Evolutionary conservation across 2,888 invertebrate species (phyloP).

Genomic region (Sphaeridia pumilis): DNA sequence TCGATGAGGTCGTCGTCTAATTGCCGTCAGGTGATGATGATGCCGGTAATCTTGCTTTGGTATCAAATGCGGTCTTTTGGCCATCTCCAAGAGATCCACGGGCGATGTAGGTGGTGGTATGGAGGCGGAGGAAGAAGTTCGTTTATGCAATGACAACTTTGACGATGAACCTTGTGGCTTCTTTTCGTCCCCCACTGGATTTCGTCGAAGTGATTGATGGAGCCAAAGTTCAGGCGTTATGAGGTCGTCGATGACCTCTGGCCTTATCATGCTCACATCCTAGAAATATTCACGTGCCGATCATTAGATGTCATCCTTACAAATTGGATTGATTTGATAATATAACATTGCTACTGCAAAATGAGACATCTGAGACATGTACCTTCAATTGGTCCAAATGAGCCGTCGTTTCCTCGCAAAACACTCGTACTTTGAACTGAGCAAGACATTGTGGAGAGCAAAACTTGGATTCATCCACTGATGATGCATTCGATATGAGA

Average conservation of each 20-base stretch:
- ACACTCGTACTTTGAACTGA: slow-evolving; percentile 26
- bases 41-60: no score
- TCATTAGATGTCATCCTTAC: neutral
- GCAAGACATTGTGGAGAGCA: slow-evolving; percentile 27
- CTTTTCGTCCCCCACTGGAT: neutral
- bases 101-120: no score
- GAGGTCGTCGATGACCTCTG: slow-evolving; percentile 13
- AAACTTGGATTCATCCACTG: slow-evolving; percentile 25
- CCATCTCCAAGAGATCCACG: no score
- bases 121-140: no score
- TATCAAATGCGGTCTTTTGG: no score
- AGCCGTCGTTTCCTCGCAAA: slow-evolving; percentile 29
- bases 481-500: slow-evolving; percentile 8
- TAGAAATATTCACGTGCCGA: neutral
- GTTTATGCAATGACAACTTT: no score
- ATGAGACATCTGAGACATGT: no score
- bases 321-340: neutral
- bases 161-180: neutral
- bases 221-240: slow-evolving; percentile 29
- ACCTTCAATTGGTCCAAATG: slow-evolving; percentile 26
- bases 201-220: slow-evolving; percentile 2
- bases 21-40: no score
- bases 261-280: slow-evolving; percentile 4
- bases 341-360: no score
- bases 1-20: no score